Evolutionary conservation across 2,797 vertebrate species (phyloP).

Genomic region (Ambastaia sidthimunki): DNA sequence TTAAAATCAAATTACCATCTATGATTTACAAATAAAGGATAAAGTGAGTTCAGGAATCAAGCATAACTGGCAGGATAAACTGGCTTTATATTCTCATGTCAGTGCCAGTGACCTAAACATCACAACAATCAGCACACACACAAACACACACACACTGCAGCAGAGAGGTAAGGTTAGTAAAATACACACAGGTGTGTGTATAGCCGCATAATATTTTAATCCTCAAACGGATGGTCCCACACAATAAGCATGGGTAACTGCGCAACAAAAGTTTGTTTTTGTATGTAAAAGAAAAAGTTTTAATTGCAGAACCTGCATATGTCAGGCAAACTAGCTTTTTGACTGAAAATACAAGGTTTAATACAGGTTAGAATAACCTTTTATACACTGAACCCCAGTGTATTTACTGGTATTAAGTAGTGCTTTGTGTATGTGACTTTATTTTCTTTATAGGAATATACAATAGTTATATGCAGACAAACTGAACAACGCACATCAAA

Average conservation of each 20-base stretch:
- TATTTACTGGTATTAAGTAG: constrained; percentile 80
- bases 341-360: constrained; percentile 62
- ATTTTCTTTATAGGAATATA: constrained; percentile 90
- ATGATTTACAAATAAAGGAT: constrained; percentile 83
- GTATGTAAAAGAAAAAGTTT: constrained; percentile 77
- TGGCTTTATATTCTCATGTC: constrained; percentile 88
- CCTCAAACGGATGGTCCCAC: constrained; percentile 82
- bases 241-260: constrained; percentile 85
- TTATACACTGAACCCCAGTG: constrained; percentile 67
- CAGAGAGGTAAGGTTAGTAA: constrained; percentile 75
- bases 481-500: constrained; percentile 87
- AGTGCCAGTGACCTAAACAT: constrained; percentile 86
- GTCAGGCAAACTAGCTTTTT: constrained; percentile 72
- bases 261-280: constrained; percentile 80
- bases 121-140: constrained; percentile 90
- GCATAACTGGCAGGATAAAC: constrained; percentile 77
- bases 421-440: constrained; percentile 82
- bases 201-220: constrained; percentile 65
- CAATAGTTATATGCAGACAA: constrained; percentile 92
- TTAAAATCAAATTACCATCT: constrained; percentile 81
- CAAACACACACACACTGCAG: constrained; percentile 70
- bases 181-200: constrained; percentile 85
- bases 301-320: constrained; percentile 86
- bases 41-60: constrained; percentile 77
- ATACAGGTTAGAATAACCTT: constrained; percentile 63